Percentiles rank a stretch among this genome's conserved stretches.
phyloP scores from a whole-genome alignment of 2,888 invertebrate species.

The Ennomos fuscantarius region DNA sequence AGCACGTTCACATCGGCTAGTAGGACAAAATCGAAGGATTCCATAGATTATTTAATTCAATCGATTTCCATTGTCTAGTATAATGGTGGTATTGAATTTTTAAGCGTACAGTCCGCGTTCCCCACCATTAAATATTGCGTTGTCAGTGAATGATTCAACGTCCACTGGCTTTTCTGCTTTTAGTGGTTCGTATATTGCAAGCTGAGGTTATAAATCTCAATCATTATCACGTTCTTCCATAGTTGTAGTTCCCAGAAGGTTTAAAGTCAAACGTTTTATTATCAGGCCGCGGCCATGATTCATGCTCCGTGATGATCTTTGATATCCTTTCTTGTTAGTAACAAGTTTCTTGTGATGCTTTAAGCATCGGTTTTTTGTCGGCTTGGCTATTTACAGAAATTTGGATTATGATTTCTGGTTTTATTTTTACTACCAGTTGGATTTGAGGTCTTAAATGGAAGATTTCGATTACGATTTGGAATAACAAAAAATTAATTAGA shows the following conservation, averaged over 20 bases:
- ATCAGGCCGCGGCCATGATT: constrained; percentile 60
- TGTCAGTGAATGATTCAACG: constrained; percentile 38
- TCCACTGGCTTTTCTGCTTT: constrained; percentile 18
- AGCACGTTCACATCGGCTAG: constrained; percentile 26
- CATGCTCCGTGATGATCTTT: constrained; percentile 67
- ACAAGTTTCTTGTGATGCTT: constrained; percentile 52
- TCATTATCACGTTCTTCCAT: constrained; percentile 47
- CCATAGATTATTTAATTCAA: constrained; percentile 56
- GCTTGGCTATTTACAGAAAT: constrained; percentile 30
- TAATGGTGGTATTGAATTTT: constrained; percentile 56
- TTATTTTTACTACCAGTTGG: constrained; percentile 7
- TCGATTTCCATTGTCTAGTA: constrained; percentile 52
- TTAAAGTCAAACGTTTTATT: constrained; percentile 59
- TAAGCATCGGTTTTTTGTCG: constrained; percentile 42
- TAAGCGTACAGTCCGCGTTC: constrained; percentile 45
- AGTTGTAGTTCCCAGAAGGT: constrained; percentile 69
- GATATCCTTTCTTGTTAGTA: constrained; percentile 68
- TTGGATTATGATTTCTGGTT: constrained; percentile 18
- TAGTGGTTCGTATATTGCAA: constrained; percentile 22
- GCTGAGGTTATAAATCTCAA: constrained; percentile 35
- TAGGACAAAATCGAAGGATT: constrained; percentile 38
- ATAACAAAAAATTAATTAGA: too few relatives aligned
- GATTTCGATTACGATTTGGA: too few relatives aligned
- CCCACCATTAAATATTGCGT: constrained; percentile 48
- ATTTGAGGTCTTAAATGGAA: constrained; percentile 2